Conservation (phyloP, 2,113 vertebrate species). For the Actinemys pallida region DNA sequence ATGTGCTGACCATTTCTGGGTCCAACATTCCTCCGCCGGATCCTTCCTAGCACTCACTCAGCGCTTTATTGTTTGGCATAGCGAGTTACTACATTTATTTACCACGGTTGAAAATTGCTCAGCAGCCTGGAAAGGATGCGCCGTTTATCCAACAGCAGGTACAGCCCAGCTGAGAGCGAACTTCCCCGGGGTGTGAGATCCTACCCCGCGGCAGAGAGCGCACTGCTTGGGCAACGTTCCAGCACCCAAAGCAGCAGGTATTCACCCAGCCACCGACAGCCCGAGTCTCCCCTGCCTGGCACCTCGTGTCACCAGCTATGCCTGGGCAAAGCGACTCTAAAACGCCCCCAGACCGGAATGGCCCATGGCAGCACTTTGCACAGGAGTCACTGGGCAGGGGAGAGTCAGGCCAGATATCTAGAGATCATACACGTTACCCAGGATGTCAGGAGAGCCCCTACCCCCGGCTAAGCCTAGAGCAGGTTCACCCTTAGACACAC, state of each 20-base stretch:
- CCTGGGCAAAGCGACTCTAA: neutral
- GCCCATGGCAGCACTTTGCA: neutral
- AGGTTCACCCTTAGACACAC: neutral
- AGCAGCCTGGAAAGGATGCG: no score
- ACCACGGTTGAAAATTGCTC: no score
- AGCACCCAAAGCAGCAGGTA: accelerated
- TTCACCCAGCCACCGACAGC: neutral
- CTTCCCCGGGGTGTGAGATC: no score
- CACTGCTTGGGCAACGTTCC: neutral
- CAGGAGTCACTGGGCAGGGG: accelerated
- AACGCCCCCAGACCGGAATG: no score
- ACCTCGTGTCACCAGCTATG: neutral
- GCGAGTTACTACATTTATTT: no score
- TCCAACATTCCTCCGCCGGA: no score
- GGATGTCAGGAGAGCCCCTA: accelerated
- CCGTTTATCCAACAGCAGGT: no score
- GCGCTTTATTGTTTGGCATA: no score
- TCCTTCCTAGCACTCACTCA: no score
- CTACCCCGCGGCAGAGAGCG: neutral
- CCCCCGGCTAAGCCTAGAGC: neutral
- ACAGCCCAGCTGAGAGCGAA: no score
- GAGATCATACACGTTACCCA: neutral
- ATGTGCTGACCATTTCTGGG: no score
- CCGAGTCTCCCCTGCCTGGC: neutral
- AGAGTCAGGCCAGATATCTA: neutral